Conservation (phyloP, 2,113 vertebrate genomes). For the Dryoscopus gambensis region DNA sequence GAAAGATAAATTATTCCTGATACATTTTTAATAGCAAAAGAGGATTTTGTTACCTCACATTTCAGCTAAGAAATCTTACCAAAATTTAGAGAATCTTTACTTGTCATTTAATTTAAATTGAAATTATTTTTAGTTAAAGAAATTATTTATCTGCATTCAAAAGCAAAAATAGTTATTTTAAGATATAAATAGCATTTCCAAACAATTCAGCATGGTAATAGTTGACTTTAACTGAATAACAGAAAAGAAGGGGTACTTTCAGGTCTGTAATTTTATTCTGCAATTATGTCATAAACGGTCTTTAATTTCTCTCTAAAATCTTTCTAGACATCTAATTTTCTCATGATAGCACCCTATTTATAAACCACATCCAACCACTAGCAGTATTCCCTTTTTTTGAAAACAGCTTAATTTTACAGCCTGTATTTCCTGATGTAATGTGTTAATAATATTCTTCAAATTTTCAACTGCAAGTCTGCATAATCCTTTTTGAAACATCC, state of each 20-base stretch:
- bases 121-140: not conserved
- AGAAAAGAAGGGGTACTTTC: not conserved
- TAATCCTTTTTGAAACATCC: not conserved
- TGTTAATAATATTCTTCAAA: not conserved
- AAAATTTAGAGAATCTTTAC: not conserved
- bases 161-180: not conserved
- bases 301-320: constrained; percentile 19
- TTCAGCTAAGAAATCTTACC: not conserved
- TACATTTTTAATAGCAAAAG: not conserved
- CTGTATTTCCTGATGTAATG: not conserved
- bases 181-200: not conserved
- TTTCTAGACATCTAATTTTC: constrained; percentile 16
- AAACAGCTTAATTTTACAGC: not conserved
- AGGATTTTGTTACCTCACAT: not conserved
- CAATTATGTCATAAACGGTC: not conserved
- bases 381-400: not conserved
- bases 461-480: not conserved
- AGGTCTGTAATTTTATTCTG: not conserved
- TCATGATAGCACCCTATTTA: not conserved
- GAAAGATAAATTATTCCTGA: not conserved
- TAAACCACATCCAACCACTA: not conserved
- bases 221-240: not conserved
- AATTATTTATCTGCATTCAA: not conserved
- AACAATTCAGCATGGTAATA: not conserved
- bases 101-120: not conserved